Evolutionary conservation across 2,113 vertebrate species (phyloP).

Genomic region (Cyprinodon variegatus): DNA sequence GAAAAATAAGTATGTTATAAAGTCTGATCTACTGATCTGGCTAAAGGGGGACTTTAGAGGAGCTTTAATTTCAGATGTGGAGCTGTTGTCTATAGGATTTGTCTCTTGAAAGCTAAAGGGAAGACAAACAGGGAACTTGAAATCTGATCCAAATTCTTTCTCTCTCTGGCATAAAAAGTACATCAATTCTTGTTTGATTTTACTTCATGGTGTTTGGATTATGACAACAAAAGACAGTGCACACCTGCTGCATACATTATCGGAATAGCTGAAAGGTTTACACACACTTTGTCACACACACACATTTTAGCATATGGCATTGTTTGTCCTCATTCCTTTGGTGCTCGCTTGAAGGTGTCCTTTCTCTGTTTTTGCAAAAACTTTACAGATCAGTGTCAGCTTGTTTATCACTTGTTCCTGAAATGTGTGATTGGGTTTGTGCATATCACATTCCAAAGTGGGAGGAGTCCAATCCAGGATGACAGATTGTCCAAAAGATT

Average conservation of each 20-base stretch:
- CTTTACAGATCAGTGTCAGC: slow-evolving; percentile 32
- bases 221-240: slow-evolving; percentile 19
- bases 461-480: slow-evolving; percentile 63
- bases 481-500: slow-evolving; percentile 82
- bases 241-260: slow-evolving; percentile 36
- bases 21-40: slow-evolving; percentile 66
- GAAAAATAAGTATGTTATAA: slow-evolving; percentile 65
- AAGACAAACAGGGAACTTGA: slow-evolving; percentile 40
- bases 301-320: neutral
- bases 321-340: slow-evolving; percentile 5
- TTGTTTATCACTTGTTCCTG: slow-evolving; percentile 68
- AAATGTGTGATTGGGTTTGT: slow-evolving; percentile 35
- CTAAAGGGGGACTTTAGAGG: slow-evolving; percentile 63
- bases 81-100: slow-evolving; percentile 59
- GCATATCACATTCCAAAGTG: slow-evolving; percentile 40
- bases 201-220: slow-evolving; percentile 40
- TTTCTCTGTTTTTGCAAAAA: slow-evolving; percentile 7
- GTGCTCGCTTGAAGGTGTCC: slow-evolving; percentile 25
- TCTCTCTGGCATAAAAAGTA: slow-evolving; percentile 26
- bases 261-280: slow-evolving; percentile 3
- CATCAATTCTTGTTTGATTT: slow-evolving; percentile 51
- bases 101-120: slow-evolving; percentile 46
- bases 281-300: neutral
- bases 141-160: slow-evolving; percentile 30
- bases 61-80: slow-evolving; percentile 67